These are phyloP conservation scores for Scolopax rusticola DNA, from an alignment of 2,797 vertebrate species.

Conservation along the genomic window DNA sequence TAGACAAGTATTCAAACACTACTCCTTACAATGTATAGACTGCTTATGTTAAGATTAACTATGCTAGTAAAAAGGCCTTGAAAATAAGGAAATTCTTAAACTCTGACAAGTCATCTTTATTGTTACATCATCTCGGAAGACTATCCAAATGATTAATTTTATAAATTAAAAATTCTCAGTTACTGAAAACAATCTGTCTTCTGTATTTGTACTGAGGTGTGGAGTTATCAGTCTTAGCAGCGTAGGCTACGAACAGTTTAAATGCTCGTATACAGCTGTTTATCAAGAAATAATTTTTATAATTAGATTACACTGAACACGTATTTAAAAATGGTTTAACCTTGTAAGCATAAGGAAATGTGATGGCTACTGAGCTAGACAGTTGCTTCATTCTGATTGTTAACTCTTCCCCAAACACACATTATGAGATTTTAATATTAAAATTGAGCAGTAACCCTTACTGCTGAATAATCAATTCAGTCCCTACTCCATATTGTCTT, in stretches of 20 bases:
- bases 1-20: neutral
- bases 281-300: neutral
- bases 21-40: neutral
- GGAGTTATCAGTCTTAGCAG: neutral
- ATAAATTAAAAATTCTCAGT: neutral
- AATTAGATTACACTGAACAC: neutral
- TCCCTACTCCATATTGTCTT: neutral
- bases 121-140: neutral
- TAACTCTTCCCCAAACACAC: neutral
- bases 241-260: neutral
- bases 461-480: slow-evolving; percentile 7
- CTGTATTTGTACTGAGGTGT: neutral
- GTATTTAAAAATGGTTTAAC: slow-evolving; percentile 28
- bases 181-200: neutral
- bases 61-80: neutral
- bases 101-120: neutral
- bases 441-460: slow-evolving; percentile 3
- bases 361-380: neutral
- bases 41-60: neutral
- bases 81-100: neutral
- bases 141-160: neutral
- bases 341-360: neutral
- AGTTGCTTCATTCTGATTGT: neutral
- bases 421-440: neutral
- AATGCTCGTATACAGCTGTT: neutral